phyloP scores from a whole-genome alignment of 2,113 vertebrate genomes.

The Thunnus thynnus region DNA sequence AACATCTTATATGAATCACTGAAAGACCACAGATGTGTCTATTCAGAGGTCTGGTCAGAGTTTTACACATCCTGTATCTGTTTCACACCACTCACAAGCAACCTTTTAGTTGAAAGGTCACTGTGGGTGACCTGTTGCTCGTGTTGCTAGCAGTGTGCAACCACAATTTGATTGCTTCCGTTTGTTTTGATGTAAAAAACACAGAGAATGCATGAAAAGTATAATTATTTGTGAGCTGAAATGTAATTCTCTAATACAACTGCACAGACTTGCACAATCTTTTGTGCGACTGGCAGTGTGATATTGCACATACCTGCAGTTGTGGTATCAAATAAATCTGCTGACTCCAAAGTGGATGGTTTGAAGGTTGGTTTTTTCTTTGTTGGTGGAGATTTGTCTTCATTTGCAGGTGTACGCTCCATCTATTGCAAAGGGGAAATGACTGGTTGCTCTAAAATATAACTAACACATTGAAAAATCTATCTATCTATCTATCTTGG shows the following conservation, averaged over 20 bases:
- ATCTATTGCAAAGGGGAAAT: conserved; percentile 57
- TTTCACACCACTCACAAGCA: neutral
- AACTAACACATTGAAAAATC: neutral
- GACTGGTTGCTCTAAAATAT: neutral
- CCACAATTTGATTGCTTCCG: neutral
- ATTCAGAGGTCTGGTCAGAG: too few species aligned
- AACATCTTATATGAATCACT: neutral
- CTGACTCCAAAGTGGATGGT: conserved; percentile 27
- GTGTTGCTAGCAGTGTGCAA: neutral
- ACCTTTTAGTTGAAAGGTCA: too few species aligned
- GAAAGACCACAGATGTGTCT: too few species aligned
- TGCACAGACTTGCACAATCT: neutral
- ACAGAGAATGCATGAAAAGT: too few species aligned
- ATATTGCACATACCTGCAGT: conserved; percentile 66
- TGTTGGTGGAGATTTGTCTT: conserved; percentile 62
- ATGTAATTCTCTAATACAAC: too few species aligned
- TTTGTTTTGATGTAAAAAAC: neutral
- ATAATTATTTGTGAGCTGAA: too few species aligned
- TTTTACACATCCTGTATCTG: neutral
- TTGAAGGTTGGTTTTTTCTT: conserved; percentile 62
- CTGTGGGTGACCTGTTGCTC: neutral
- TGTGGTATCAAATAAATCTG: conserved; percentile 59
- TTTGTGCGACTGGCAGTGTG: neutral
- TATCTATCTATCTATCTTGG: neutral
- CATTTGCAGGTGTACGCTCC: conserved; percentile 37